Conservation (phyloP, 2,888 invertebrate genomes). For the Imbricaverruca yamaguchii region DNA sequence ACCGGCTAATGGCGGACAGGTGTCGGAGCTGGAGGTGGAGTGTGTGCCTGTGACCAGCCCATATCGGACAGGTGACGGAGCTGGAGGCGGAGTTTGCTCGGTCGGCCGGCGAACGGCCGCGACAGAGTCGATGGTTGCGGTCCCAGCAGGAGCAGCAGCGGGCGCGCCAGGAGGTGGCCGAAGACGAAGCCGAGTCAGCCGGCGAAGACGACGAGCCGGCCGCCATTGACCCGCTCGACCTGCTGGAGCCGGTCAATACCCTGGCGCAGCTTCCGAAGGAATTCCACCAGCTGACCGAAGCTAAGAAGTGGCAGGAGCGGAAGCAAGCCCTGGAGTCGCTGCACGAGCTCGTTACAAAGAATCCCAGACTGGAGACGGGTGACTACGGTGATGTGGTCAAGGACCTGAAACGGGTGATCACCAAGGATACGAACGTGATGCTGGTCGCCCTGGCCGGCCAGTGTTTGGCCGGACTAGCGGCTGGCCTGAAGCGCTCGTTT, state of each 20-base stretch:
- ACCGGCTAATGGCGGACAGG: conserved; percentile 39
- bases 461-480: conserved; percentile 71
- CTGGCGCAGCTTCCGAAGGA: conserved; percentile 87
- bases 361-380: conserved; percentile 78
- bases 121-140: conserved; percentile 64
- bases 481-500: conserved; percentile 79
- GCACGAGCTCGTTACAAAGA: conserved; percentile 62
- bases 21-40: conserved; percentile 55
- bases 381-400: conserved; percentile 86
- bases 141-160: conserved; percentile 70
- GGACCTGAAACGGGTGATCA: conserved; percentile 74
- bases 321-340: conserved; percentile 82
- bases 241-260: conserved; percentile 87
- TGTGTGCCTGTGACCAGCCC: no score
- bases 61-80: no score
- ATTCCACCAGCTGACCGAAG: conserved; percentile 87
- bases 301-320: conserved; percentile 94
- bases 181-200: conserved; percentile 46
- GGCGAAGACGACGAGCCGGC: conserved; percentile 40
- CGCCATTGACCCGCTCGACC: conserved; percentile 81
- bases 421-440: conserved; percentile 92
- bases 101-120: conserved; percentile 54
- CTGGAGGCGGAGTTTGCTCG: conserved; percentile 80
- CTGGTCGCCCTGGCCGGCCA: conserved; percentile 80
- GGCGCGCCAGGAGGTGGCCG: conserved; percentile 45